These are phyloP conservation scores for Agriopis aurantiaria DNA, from an alignment of 2,888 invertebrate genomes.

Conservation along the genomic window DNA sequence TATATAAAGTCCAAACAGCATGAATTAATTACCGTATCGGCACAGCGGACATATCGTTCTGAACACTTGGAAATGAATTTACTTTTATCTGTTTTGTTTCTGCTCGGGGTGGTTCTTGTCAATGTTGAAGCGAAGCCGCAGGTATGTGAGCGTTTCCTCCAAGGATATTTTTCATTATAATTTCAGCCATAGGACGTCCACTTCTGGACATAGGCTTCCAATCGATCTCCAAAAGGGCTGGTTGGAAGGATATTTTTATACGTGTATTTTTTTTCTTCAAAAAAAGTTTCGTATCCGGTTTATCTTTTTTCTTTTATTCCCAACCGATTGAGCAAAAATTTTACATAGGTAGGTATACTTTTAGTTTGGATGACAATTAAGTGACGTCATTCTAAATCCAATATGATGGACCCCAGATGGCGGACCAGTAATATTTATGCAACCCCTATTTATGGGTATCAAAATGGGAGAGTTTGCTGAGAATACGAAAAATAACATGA, in stretches of 20 bases:
- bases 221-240: no score
- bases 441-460: no score
- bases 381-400: no score
- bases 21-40: conserved; percentile 40
- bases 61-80: conserved; percentile 45
- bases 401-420: no score
- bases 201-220: no score
- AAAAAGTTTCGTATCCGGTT: neutral
- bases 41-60: conserved; percentile 9
- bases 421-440: no score
- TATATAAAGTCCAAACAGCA: conserved; percentile 25
- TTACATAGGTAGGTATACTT: no score
- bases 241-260: neutral
- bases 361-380: no score
- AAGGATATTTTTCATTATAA: neutral
- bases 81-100: conserved; percentile 53
- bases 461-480: no score
- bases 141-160: conserved; percentile 49
- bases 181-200: no score
- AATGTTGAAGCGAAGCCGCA: conserved; percentile 56
- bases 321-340: no score
- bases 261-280: neutral
- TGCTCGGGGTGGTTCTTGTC: conserved; percentile 31
- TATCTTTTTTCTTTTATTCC: neutral
- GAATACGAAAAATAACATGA: no score